Evolutionary conservation across 2,113 vertebrate genomes (phyloP), one percentile per base, ranked within the genome.

Genomic region (Lepisosteus oculatus): DNA sequence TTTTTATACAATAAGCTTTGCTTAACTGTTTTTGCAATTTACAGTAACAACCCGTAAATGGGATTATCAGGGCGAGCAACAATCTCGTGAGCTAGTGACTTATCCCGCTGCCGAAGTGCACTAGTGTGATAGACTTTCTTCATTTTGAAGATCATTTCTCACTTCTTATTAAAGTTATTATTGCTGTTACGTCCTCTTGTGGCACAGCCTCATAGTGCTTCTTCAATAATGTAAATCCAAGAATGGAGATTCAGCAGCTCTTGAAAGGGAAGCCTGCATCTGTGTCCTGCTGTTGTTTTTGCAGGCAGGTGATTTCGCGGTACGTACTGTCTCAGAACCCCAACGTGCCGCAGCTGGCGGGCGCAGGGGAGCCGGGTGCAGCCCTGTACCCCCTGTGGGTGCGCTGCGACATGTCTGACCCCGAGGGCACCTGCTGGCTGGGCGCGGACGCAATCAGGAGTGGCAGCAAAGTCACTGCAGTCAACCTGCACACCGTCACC

Each of bases 251-350:
- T 29, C 6, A 14, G 4, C 4, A 41, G 3, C 3, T 65, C 61
- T 67, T 69, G 17, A 43, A 9, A 51, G 47, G 47, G 47, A 51
- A 51, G 47, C 47, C 47, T 9, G 0, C 5, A 51, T 14, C 29
- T 4, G 43, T 55, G 41, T 44, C 62, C 1, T 66, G 14, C 43
- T 11, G 79, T 14, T 71, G 0, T 0, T 78, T 86, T 69, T 73
- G 13, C 64, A 99, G 97, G 81, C 91, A 96, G 77, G 74, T 99
- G 79, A 85, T 98, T 78, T 97, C 97, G 65, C 91, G 91, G 74
- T 99, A 96, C 70, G 83, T 90, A 2, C 88, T 98, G 89, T 85
- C 86, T 66, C 96, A 95, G 57, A 99, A 98, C 80, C 85, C 91
- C 61, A 91, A 90, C 69, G 76, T 95, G 88, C 76, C 77, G 65